Evolutionary conservation across 2,888 invertebrate species (phyloP), one percentile per base, ranked within the genome.

Genomic region (Napeogenes sylphis): DNA sequence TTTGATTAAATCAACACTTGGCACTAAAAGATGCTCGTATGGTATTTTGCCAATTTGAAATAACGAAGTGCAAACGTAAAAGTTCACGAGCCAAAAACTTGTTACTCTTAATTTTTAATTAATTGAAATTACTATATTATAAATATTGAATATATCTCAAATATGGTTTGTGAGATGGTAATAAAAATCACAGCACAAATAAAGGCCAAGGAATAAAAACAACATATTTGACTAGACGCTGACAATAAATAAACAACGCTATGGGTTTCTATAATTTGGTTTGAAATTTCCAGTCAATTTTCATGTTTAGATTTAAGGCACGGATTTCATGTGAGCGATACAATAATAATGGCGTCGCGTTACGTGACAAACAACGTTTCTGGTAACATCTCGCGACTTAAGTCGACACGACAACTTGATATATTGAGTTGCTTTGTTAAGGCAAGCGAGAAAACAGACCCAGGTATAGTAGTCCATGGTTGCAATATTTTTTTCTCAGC

Each of bases 341-440:
- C 70, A 60, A 71, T 73, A 75, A 76, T 75, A 80, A 78, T 74
- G 73, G 77, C 73, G 69, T 75, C 75, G 76, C 75, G 77, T 77
- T 76, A 77, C 80, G 81, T 81, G 79, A 85, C 82, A 86, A 84
- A 84, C 82, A 83, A 75, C 75, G 77, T 76, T 78, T 78, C 75
- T 74, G 81, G 81, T 80, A 80, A 83, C 79, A 79, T 80, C 79
- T 79, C 21, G 21, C 77, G 77, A 79, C 76, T 79, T 77, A 74
- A 73, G 78, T 80, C 77, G 73, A 77, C 21, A 21, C 21, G 83
- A 82, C 87, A 83, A 81, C 81, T 82, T 89, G 87, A 90, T 89
- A 85, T 87, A 89, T 88, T 83, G 81, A 75, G 76, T 79, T 81
- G 82, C 84, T 83, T 84, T 85, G 85, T 83, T 75, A 81, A 80